Evolutionary conservation across 2,888 invertebrate genomes (phyloP), one percentile per base, ranked within the genome.

Genomic region (Eristalis intricaria): DNA sequence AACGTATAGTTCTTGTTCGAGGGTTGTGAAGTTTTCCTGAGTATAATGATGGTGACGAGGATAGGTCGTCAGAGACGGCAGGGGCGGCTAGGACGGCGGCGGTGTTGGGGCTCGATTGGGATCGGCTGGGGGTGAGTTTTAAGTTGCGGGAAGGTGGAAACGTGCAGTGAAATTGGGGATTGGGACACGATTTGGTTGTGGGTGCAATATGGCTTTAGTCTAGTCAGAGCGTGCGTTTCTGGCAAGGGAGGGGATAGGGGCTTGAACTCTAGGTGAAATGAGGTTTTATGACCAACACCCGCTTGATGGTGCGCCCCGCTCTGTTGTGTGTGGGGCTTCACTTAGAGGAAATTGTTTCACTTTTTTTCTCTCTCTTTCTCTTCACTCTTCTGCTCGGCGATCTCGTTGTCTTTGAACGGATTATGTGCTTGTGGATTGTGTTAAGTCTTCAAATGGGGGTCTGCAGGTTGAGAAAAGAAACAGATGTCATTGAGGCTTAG

Each of bases 251-350:
- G 43, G 32, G 63, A 68, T 56, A 13, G 38, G 26, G 70, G 82
- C 32, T 64, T 82, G 81, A 82, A 43, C 75, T 71, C 56, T 71
- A 79, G 83, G 74, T 86, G 77, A 81, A 86, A 66, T 32, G 82
- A 43, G 75, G 75, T 83, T 83, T 87, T 87, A 84, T 79, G 83
- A 87, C 87, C 87, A 71, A 79, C 87, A 83, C 78, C 75, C 83
- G 38, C 61, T 19, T 23, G 26, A 61, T 70, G 43, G 50, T 80
- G 80, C 19, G 80, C 61, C 64, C 65, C 78, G 63, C 32, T 50
- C 56, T 68, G 83, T 75, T 35, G 61, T 75, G 74, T 78, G 64
- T 87, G 66, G 56, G 76, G 78, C 70, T 87, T 79, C 71, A 63
- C 71, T 82, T n/a, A 64, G 68, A 63, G 23, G 73, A 63, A 68